A percentile compares a stretch with the other conserved stretches of the same genome.
These are phyloP conservation scores for Tympanuchus pallidicinctus DNA, from an alignment of 2,113 vertebrate genomes.

Conservation along the genomic window DNA sequence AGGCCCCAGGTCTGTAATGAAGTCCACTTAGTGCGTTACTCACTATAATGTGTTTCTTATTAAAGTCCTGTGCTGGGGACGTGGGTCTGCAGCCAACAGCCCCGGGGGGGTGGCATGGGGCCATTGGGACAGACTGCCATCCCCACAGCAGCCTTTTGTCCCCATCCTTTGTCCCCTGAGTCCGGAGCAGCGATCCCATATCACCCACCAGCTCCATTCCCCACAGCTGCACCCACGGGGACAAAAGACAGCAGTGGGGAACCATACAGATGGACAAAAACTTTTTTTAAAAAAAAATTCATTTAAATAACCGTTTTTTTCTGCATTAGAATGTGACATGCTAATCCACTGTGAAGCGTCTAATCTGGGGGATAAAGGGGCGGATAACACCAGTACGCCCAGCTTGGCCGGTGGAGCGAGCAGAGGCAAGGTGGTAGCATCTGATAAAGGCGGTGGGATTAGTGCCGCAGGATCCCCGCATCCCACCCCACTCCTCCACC, in stretches of 20 bases:
- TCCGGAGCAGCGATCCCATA: neutral
- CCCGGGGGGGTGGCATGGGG: neutral
- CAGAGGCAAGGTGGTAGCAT: slow-evolving; percentile 70
- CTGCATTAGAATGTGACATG: slow-evolving; percentile 68
- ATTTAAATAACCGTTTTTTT: slow-evolving; percentile 37
- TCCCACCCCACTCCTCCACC: neutral
- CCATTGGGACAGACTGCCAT: neutral
- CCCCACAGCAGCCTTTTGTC: neutral
- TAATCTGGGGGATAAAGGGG: slow-evolving; percentile 74
- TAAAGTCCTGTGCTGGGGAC: slow-evolving; percentile 23
- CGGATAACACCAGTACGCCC: slow-evolving; percentile 59
- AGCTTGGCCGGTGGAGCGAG: slow-evolving; percentile 37
- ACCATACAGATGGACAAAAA: slow-evolving; percentile 19
- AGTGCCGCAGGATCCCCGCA: slow-evolving; percentile 18
- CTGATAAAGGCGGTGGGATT: slow-evolving; percentile 68
- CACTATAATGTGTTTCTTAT: slow-evolving; percentile 56
- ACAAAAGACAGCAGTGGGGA: slow-evolving; percentile 4
- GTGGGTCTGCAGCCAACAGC: neutral
- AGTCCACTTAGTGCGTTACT: slow-evolving; percentile 71
- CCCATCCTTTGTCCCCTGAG: accelerated
- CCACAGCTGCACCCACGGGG: neutral
- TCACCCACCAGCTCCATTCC: neutral
- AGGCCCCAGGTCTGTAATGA: slow-evolving; percentile 53
- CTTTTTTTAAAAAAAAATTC: slow-evolving; percentile 1
- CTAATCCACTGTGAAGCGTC: slow-evolving; percentile 72